Evolutionary conservation across 2,113 vertebrate species (phyloP).

Genomic region (Pithys albifrons): DNA sequence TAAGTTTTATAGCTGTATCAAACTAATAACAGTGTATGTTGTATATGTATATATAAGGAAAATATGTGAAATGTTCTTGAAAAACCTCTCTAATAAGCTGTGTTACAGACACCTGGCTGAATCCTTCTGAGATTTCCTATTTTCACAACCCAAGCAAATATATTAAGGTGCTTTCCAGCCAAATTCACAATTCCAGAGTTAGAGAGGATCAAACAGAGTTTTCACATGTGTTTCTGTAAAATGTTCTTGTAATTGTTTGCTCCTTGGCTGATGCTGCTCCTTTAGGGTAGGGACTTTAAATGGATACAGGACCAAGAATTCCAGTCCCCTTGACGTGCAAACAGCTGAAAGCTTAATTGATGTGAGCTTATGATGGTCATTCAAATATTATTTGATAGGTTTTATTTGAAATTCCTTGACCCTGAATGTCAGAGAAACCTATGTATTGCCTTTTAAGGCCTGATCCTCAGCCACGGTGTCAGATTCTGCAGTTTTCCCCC

Average conservation of each 20-base stretch:
- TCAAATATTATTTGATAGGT: not conserved
- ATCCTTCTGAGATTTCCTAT: conserved; percentile 22
- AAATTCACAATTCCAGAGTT: not conserved
- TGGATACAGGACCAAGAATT: fast-evolving
- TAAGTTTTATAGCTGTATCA: not conserved
- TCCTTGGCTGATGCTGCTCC: not conserved
- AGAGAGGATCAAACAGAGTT: conserved; percentile 3
- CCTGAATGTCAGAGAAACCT: not conserved
- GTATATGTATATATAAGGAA: not conserved
- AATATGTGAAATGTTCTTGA: not conserved
- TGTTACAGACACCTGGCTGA: conserved; percentile 15
- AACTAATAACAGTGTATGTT: not conserved
- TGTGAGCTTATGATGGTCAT: not conserved
- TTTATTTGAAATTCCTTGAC: not conserved
- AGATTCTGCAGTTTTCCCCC: conserved; percentile 22
- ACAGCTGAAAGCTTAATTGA: conserved; percentile 5
- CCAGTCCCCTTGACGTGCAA: not conserved
- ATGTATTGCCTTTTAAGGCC: conserved; percentile 17
- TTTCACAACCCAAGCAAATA: conserved; percentile 16
- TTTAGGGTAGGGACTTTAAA: not conserved
- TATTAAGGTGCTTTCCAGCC: not conserved
- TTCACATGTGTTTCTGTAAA: conserved; percentile 20
- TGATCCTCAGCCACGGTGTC: not conserved
- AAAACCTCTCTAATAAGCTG: not conserved
- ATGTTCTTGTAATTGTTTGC: not conserved